Percentiles rank a stretch among this genome's conserved stretches.
Conservation (phyloP, 2,888 invertebrate species). For the Erebia palarica region DNA sequence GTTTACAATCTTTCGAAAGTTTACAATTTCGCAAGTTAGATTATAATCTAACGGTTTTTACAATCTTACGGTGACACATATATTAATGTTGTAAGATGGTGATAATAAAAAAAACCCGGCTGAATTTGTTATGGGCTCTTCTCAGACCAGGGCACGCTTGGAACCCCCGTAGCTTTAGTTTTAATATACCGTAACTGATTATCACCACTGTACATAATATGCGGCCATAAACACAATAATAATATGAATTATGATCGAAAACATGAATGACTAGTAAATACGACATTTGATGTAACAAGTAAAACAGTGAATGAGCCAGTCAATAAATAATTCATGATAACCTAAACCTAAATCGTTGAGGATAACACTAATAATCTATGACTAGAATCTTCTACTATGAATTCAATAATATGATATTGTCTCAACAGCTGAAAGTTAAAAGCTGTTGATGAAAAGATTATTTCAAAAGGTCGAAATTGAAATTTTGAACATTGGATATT, state of each 20-base stretch:
- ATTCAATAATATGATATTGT: not conserved
- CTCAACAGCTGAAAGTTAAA: not conserved
- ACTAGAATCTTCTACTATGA: not conserved
- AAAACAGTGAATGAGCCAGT: slow-evolving; percentile 39
- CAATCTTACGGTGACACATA: too few species aligned
- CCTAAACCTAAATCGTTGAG: slow-evolving; percentile 37
- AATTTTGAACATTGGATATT: not conserved
- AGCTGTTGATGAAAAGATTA: too few species aligned
- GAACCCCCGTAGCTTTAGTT: too few species aligned
- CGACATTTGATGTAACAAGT: slow-evolving; percentile 28
- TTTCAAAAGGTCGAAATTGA: not conserved
- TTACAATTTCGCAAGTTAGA: too few species aligned
- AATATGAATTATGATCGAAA: slow-evolving; percentile 31
- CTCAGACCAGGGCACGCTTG: too few species aligned
- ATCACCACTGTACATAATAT: too few species aligned
- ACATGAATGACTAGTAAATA: slow-evolving; percentile 33
- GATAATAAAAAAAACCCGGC: too few species aligned
- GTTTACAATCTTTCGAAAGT: too few species aligned
- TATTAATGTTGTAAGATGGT: too few species aligned
- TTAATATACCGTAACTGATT: too few species aligned
- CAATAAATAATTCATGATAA: slow-evolving; percentile 42
- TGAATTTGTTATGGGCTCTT: too few species aligned
- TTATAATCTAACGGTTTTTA: too few species aligned
- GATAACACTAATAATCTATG: slow-evolving; percentile 12
- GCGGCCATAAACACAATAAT: not conserved